Evolutionary conservation across 2,888 invertebrate species (phyloP).

Genomic region (Epirrhoe alternata): DNA sequence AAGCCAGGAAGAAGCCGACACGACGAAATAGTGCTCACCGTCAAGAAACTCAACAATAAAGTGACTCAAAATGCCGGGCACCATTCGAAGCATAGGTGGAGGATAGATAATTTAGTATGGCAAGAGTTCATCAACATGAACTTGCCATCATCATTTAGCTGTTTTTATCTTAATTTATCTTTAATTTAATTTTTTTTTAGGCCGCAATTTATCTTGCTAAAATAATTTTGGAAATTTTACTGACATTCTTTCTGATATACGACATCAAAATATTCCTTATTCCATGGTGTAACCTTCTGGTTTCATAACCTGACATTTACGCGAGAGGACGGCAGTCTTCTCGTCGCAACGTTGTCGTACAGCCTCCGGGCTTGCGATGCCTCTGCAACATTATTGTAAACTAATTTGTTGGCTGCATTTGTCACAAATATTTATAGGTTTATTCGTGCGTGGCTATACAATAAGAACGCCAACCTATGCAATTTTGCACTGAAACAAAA

Average conservation of each 20-base stretch:
- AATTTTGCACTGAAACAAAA: constrained; percentile 7
- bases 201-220: too few relatives aligned
- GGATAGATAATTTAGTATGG: too few relatives aligned
- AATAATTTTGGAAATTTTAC: too few relatives aligned
- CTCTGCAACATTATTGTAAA: constrained; percentile 29
- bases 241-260: too few relatives aligned
- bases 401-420: constrained; percentile 32
- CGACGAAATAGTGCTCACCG: too few relatives aligned
- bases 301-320: constrained; percentile 74
- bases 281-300: constrained; percentile 49
- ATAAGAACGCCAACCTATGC: background rate
- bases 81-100: too few relatives aligned
- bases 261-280: constrained; percentile 29
- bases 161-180: background rate
- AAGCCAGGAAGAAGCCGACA: too few relatives aligned
- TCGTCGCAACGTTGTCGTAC: constrained; percentile 59
- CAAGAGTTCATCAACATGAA: too few relatives aligned
- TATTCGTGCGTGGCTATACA: constrained; percentile 4
- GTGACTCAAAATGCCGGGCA: too few relatives aligned
- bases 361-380: constrained; percentile 53
- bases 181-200: too few relatives aligned
- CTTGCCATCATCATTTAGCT: too few relatives aligned
- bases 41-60: too few relatives aligned
- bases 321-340: constrained; percentile 56
- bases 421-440: constrained; percentile 25